Evolutionary conservation across 2,888 invertebrate genomes (phyloP).

Genomic region (Oscheius sp.): DNA sequence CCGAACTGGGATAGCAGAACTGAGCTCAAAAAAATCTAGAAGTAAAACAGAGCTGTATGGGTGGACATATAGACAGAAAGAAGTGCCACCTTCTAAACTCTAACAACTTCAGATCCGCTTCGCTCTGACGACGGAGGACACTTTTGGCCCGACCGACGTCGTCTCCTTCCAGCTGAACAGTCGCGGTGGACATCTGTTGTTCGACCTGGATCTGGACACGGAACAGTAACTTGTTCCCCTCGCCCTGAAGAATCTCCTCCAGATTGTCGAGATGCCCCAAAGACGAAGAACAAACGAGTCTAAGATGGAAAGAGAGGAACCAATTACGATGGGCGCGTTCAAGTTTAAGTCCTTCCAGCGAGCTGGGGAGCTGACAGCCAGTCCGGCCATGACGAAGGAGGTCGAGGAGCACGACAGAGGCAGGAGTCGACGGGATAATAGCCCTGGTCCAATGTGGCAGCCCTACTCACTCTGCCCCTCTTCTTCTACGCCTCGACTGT

Average conservation of each 20-base stretch:
- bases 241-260: slow-evolving; percentile 9
- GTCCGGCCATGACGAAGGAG: slow-evolving; percentile 17
- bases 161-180: slow-evolving; percentile 21
- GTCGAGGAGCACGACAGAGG: not conserved
- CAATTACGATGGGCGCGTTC: not conserved
- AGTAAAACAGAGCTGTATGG: too few species aligned
- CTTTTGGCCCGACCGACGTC: slow-evolving; percentile 1
- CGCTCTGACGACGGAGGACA: not conserved
- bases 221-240: not conserved
- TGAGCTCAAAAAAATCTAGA: too few species aligned
- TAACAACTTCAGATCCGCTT: not conserved
- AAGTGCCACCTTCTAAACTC: too few species aligned
- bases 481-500: not conserved
- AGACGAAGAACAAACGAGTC: not conserved
- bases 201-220: slow-evolving; percentile 17
- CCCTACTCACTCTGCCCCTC: not conserved
- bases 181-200: slow-evolving; percentile 22
- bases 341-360: slow-evolving; percentile 14
- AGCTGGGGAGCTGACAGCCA: slow-evolving; percentile 12
- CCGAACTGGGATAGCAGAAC: too few species aligned
- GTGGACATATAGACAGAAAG: too few species aligned
- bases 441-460: not conserved
- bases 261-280: slow-evolving; percentile 5
- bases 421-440: not conserved
- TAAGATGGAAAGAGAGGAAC: not conserved